Evolutionary conservation across 2,797 vertebrate species (phyloP).

Genomic region (Crocidura indochinensis): DNA sequence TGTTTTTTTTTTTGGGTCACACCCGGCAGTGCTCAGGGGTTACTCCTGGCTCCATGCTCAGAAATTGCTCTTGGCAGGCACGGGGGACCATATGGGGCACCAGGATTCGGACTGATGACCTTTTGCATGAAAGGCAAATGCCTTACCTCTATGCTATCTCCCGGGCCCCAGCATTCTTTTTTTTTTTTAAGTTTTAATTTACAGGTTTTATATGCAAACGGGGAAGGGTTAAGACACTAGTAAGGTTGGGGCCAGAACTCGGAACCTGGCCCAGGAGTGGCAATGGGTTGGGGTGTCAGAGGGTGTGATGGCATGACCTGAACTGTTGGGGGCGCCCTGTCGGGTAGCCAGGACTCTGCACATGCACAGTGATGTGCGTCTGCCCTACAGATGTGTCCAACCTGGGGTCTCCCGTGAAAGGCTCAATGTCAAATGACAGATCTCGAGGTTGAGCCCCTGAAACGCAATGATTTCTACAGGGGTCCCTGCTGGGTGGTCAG

Average conservation of each 20-base stretch:
- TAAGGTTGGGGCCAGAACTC: neutral
- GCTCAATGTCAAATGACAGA: constrained; percentile 85
- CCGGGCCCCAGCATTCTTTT: no score
- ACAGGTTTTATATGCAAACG: constrained; percentile 90
- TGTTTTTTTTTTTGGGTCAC: no score
- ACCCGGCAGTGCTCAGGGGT: no score
- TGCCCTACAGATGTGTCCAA: constrained; percentile 79
- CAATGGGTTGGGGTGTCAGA: constrained; percentile 50
- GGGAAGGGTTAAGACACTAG: constrained; percentile 71
- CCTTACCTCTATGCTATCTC: no score
- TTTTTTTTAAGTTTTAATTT: constrained; percentile 74
- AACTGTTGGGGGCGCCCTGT: no score
- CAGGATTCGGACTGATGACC: no score
- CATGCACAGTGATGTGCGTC: constrained; percentile 84
- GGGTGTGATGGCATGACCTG: constrained; percentile 61
- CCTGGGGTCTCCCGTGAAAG: neutral
- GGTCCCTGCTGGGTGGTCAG: constrained; percentile 89
- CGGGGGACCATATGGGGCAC: no score
- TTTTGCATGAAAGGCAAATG: no score
- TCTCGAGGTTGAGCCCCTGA: constrained; percentile 63
- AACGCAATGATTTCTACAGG: constrained; percentile 86
- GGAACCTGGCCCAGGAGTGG: neutral
- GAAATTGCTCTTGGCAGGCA: no score
- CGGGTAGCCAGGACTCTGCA: constrained; percentile 29
- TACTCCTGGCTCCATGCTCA: no score